Conservation (phyloP, 1,140 invertebrate species). For the Periplaneta americana region DNA sequence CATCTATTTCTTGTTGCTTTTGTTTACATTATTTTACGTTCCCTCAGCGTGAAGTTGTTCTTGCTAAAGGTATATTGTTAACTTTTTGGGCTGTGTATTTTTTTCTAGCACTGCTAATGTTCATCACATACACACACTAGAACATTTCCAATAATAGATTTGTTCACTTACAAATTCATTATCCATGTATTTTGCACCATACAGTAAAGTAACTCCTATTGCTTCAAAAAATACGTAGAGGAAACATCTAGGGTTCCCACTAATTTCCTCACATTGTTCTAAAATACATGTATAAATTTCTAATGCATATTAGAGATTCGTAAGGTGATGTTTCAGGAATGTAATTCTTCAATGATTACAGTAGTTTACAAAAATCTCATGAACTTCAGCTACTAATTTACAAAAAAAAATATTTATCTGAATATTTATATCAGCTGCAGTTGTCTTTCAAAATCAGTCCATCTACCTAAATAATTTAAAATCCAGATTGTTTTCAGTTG, state of each 20-base stretch:
- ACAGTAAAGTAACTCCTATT: background rate
- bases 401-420: no score
- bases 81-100: slow-evolving; percentile 15
- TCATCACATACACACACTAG: background rate
- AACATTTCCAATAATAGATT: background rate
- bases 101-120: slow-evolving; percentile 14
- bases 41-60: background rate
- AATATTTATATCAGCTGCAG: no score
- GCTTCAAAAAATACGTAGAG: no score
- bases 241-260: background rate
- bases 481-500: no score
- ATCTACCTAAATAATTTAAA: no score
- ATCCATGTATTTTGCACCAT: background rate
- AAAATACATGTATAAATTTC: no score
- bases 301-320: no score
- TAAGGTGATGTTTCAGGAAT: no score
- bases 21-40: slow-evolving; percentile 1
- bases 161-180: background rate
- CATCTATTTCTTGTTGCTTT: slow-evolving; percentile 4
- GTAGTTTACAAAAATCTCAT: no score
- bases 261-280: background rate
- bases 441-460: no score
- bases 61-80: background rate
- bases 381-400: no score
- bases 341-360: no score